A percentile compares a stretch with the other conserved stretches of the same genome.
phyloP scores from a whole-genome alignment of 2,797 vertebrate species.

The Scolopax bukidnonensis region DNA sequence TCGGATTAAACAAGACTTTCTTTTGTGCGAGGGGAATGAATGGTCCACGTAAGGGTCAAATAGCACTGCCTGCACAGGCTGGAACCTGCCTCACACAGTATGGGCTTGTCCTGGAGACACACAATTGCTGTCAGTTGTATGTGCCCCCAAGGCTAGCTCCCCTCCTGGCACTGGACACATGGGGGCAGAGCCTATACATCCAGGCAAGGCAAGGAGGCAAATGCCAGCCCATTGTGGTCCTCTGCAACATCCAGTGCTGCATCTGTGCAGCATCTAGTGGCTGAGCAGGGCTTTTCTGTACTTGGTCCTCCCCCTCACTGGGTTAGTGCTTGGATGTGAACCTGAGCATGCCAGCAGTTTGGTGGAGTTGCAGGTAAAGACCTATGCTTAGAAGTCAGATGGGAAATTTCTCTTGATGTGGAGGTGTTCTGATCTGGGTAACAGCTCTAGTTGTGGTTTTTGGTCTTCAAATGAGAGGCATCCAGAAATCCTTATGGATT shows the following conservation, averaged over 20 bases:
- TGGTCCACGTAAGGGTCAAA: slow-evolving; percentile 48
- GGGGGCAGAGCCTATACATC: slow-evolving; percentile 22
- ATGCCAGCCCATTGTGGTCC: not conserved
- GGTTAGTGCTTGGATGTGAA: not conserved
- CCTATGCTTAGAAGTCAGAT: not conserved
- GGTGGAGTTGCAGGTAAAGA: not conserved
- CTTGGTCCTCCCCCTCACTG: not conserved
- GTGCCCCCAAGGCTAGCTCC: not conserved
- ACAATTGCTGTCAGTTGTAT: not conserved
- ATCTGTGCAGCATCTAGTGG: not conserved
- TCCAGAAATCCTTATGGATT: not conserved
- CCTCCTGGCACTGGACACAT: slow-evolving; percentile 6
- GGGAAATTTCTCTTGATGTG: not conserved
- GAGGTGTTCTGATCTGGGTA: not conserved
- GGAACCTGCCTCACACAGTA: slow-evolving; percentile 40
- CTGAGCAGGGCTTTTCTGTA: not conserved
- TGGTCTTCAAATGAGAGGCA: not conserved
- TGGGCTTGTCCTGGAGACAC: slow-evolving; percentile 40
- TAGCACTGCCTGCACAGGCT: slow-evolving; percentile 53
- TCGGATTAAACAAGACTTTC: slow-evolving; percentile 63
- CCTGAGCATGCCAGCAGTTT: not conserved
- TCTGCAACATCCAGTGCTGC: not conserved
- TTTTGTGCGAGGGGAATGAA: slow-evolving; percentile 65
- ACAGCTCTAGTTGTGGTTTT: not conserved
- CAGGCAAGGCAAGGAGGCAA: not conserved